Evolutionary conservation across 2,797 vertebrate genomes (phyloP).

Genomic region (Phalanger gymnotis): DNA sequence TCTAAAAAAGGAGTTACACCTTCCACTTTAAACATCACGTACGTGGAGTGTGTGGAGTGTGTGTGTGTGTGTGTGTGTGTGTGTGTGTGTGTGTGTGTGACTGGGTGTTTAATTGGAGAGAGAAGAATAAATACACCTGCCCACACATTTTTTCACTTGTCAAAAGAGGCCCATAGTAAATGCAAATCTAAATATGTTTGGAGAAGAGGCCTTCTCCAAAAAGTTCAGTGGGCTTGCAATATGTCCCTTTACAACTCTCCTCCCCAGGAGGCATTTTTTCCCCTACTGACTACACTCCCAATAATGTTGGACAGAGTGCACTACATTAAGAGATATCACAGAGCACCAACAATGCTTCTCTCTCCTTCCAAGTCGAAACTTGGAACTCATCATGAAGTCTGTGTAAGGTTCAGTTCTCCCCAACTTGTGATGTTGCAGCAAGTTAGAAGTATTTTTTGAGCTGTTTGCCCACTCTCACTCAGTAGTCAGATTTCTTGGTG

Average conservation of each 20-base stretch:
- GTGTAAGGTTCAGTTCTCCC: constrained; percentile 79
- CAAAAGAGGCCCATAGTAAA: constrained; percentile 37
- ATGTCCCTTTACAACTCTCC: constrained; percentile 61
- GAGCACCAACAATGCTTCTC: constrained; percentile 69
- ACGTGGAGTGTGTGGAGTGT: background rate
- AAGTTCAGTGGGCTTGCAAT: constrained; percentile 47
- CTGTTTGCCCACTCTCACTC: constrained; percentile 83
- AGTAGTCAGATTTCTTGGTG: constrained; percentile 83
- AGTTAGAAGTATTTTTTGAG: constrained; percentile 84
- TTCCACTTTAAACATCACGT: background rate
- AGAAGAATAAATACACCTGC: constrained; percentile 24
- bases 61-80: background rate
- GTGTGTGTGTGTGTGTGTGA: background rate
- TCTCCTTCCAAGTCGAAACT: constrained; percentile 80
- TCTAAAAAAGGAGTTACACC: background rate
- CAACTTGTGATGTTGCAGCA: constrained; percentile 82
- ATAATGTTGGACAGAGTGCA: constrained; percentile 74
- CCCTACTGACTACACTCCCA: constrained; percentile 41
- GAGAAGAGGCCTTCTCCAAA: constrained; percentile 46
- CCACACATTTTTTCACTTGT: constrained; percentile 28
- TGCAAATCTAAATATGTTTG: constrained; percentile 43
- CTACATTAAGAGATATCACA: constrained; percentile 73
- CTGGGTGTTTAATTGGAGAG: constrained; percentile 28
- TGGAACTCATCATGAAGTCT: constrained; percentile 81
- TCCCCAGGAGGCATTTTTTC: constrained; percentile 57